These are phyloP conservation scores for Orthonyx spaldingii DNA, from an alignment of 2,113 vertebrate species.

Conservation along the genomic window DNA sequence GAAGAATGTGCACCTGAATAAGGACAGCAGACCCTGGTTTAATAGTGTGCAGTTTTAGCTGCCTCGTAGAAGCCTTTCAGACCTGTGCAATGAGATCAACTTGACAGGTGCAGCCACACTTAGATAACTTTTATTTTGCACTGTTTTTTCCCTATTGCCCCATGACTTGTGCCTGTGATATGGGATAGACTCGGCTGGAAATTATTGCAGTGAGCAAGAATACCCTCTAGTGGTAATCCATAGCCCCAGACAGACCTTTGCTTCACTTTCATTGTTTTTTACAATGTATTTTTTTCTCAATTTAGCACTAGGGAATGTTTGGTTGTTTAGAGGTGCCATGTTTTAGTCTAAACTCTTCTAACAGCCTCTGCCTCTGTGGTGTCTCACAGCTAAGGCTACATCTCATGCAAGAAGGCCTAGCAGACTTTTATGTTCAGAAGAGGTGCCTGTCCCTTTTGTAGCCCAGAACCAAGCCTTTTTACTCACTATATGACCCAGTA, in stretches of 20 bases:
- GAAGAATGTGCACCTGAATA: not conserved
- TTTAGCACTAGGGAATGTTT: not conserved
- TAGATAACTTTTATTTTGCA: not conserved
- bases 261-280: not conserved
- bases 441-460: not conserved
- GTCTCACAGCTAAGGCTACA: rapidly evolving
- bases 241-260: not conserved
- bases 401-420: not conserved
- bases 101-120: not conserved
- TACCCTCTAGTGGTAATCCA: not conserved
- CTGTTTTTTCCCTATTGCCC: not conserved
- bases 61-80: not conserved
- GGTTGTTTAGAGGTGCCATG: not conserved
- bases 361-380: not conserved
- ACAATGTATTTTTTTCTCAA: not conserved
- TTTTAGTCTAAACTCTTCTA: not conserved
- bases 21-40: not conserved
- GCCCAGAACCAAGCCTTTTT: not conserved
- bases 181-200: not conserved
- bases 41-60: not conserved
- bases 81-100: not conserved
- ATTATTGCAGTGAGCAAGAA: not conserved
- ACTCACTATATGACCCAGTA: not conserved
- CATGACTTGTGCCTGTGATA: not conserved
- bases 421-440: not conserved